Conservation (phyloP, 2,113 vertebrate species). For the Gallinago jamesoni region DNA sequence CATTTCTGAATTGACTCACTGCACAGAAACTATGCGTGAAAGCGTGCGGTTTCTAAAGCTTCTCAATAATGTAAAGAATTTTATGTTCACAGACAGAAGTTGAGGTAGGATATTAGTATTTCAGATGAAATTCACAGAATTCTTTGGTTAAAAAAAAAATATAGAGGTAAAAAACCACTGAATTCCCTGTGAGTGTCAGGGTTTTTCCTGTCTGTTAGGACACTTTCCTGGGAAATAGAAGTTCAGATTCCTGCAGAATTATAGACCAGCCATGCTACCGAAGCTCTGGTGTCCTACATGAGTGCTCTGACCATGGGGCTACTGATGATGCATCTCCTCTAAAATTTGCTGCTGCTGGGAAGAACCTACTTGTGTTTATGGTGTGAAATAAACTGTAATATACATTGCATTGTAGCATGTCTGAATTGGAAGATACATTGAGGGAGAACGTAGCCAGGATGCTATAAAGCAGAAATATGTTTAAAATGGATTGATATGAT, state of each 20-base stretch:
- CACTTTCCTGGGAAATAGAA: not conserved
- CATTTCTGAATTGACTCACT: not conserved
- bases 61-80: not conserved
- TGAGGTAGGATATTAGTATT: not conserved
- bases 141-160: not conserved
- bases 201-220: not conserved
- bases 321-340: not conserved
- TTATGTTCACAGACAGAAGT: not conserved
- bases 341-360: not conserved
- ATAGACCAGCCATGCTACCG: not conserved
- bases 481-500: not conserved
- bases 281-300: not conserved
- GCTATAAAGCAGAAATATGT: not conserved
- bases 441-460: not conserved
- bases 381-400: not conserved
- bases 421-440: not conserved
- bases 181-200: not conserved
- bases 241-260: not conserved
- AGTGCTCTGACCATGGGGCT: not conserved
- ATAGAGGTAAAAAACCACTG: not conserved
- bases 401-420: not conserved
- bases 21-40: not conserved
- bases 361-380: not conserved
- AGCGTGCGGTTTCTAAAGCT: not conserved
- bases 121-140: not conserved